Base-by-base conservation (phyloP, 1,140 invertebrate species). In the Papilio xuthus region DNA sequence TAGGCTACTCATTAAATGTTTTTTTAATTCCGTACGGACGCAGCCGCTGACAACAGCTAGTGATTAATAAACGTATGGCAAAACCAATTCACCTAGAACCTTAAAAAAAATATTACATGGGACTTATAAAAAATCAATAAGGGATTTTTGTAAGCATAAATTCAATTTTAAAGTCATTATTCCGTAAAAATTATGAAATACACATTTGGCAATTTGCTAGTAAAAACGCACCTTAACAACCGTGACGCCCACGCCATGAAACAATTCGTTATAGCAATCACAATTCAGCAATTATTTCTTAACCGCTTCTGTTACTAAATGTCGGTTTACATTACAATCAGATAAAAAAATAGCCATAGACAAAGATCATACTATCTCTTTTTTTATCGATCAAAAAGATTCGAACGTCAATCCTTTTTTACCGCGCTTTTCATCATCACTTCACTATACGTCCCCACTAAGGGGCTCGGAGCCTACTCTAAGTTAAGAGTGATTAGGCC, bases 271-370 rank as follows among this genome's bases (percentile, higher is more conserved):
- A 67, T 15, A 2, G 60, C 60, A 67, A 67, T 67, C 32, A 26
- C 26, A 67, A 10, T 32, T 67, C 60, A 32, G 60, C 60, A 67
- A 67, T 67, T 60, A 60, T 26, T 18, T 67, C 23, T 67, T 67
- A 67, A 67, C 26, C 10, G 60, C 13, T 67, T 32, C 60, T 67
- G 26, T 32, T 67, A 26, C 60, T 28, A 32, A 67, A 67, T 18
- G n/a, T 67, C 12, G 26, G n/a, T 28, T 67, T 67, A 12, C 26
- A 67, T 32, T 67, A 67, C 60, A 28, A 67, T 56, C n/a, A 56
- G n/a, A 28, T 67, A 67, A 15, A 7, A 28, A 28, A 28, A 26
- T 23, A 20, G 8, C 13, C 28, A 32, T 28, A 28, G n/a, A 6
- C 0, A 56, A 0, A 20, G 20, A 20, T 44, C 9, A 6, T 4